These are phyloP conservation scores for Ascidia mentula DNA, from an alignment of 23 tunicate species.

Conservation along the genomic window DNA sequence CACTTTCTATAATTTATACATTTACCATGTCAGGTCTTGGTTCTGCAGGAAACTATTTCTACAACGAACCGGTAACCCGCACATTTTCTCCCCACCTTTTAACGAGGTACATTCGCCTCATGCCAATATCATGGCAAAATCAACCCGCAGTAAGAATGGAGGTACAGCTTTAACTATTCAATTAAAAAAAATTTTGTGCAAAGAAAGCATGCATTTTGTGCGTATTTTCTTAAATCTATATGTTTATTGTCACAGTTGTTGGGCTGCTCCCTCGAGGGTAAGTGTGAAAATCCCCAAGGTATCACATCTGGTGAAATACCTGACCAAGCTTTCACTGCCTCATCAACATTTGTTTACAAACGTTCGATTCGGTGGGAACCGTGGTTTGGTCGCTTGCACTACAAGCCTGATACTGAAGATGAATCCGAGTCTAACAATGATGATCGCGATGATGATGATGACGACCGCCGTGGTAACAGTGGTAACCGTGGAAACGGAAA, in stretches of 20 bases:
- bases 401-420: neutral
- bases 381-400: constrained; percentile 14
- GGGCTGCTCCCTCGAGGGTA: constrained; percentile 14
- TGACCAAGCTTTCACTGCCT: constrained; percentile 19
- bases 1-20: too few relatives aligned
- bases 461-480: neutral
- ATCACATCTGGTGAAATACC: constrained; percentile 12
- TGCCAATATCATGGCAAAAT: constrained; percentile 25
- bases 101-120: constrained; percentile 18
- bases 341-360: constrained; percentile 25
- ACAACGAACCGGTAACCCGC: constrained; percentile 22
- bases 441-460: neutral
- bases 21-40: neutral
- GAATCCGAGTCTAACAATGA: neutral
- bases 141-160: constrained; percentile 34
- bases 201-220: too few relatives aligned
- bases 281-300: constrained; percentile 24
- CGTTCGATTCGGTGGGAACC: constrained; percentile 19
- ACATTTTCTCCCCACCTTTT: constrained; percentile 22
- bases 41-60: constrained; percentile 27
- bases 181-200: neutral
- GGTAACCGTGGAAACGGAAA: neutral
- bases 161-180: neutral
- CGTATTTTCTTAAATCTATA: too few relatives aligned
- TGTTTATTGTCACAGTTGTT: constrained; percentile 4